A percentile compares a stretch with the other conserved stretches of the same genome.
Evolutionary conservation across 2,888 invertebrate species (phyloP).

Genomic region (Eilema depressum): DNA sequence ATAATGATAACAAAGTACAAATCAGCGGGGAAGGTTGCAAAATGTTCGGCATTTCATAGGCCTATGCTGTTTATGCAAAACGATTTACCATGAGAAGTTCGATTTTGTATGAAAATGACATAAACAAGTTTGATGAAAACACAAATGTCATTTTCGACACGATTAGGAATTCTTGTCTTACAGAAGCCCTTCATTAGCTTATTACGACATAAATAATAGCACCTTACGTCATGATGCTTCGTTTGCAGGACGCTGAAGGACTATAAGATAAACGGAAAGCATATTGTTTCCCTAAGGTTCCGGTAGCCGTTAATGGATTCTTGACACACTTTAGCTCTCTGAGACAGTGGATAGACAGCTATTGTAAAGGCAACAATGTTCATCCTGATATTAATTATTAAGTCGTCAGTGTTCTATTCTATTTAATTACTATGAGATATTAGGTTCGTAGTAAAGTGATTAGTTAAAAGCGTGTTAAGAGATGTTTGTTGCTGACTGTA

Average conservation of each 20-base stretch:
- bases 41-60: too few relatives aligned
- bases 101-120: too few relatives aligned
- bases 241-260: slow-evolving; percentile 26
- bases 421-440: neutral
- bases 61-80: too few relatives aligned
- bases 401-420: neutral
- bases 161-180: neutral
- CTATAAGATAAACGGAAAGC: slow-evolving; percentile 27
- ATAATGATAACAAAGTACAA: too few relatives aligned
- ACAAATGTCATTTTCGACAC: neutral
- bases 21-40: too few relatives aligned
- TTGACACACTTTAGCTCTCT: slow-evolving; percentile 46
- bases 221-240: slow-evolving; percentile 27
- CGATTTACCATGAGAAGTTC: too few relatives aligned
- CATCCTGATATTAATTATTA: neutral
- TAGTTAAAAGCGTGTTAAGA: neutral
- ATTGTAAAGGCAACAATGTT: slow-evolving; percentile 47
- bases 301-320: slow-evolving; percentile 57
- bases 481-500: neutral
- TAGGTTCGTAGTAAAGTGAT: neutral
- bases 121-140: neutral
- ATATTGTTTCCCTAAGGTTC: slow-evolving; percentile 47
- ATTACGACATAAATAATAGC: neutral
- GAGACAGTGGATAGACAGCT: slow-evolving; percentile 41
- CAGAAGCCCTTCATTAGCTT: slow-evolving; percentile 6